Base-by-base conservation (phyloP, 2,888 invertebrate genomes). In the Orthosia gothica region DNA sequence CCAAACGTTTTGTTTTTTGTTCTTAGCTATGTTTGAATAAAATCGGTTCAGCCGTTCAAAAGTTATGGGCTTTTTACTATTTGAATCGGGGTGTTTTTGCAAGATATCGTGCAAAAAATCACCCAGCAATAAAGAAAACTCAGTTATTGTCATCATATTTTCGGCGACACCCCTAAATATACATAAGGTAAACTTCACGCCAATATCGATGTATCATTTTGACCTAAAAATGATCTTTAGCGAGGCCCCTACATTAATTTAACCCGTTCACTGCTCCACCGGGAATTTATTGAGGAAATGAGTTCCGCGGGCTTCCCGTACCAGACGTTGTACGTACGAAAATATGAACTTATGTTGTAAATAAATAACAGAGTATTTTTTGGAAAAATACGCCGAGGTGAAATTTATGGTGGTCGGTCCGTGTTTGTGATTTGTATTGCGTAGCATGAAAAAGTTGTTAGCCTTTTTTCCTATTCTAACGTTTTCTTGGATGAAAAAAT, bases 231-330 rank as follows among this genome's bases (percentile, higher is more conserved):
- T 83, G 77, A 84, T 83, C 67, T 81, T 81, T 79, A 74, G 74
- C 76, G 58, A 72, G 68, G 77, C 75, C 79, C 81, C 83, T 74
- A 82, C 84, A 88, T 87, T 88, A 88, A 88, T 88, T 87, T 83
- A 86, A 88, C 87, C 83, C 87, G 86, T 84, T 86, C 87, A 81
- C 84, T 76, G 82, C 82, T 85, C 82, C 74, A 59, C 67, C 61
- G 87, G 83, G 88, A 84, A 84, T 88, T 86, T 88, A 86, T 88
- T 84, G 87, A 88, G 88, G 88, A 88, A 88, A 88, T 88, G 88
- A 87, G 84, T 76, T 83, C 75, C 74, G 58, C 73, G 70, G 70
- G 73, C 76, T 80, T 80, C 82, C 77, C 77, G 70, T 55, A 55
- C 79, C 86, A 87, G 81, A 84, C 86, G 80, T 69, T 84, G 74